phyloP scores from a whole-genome alignment of 1,140 invertebrate species.

The Ephestia elutella region DNA sequence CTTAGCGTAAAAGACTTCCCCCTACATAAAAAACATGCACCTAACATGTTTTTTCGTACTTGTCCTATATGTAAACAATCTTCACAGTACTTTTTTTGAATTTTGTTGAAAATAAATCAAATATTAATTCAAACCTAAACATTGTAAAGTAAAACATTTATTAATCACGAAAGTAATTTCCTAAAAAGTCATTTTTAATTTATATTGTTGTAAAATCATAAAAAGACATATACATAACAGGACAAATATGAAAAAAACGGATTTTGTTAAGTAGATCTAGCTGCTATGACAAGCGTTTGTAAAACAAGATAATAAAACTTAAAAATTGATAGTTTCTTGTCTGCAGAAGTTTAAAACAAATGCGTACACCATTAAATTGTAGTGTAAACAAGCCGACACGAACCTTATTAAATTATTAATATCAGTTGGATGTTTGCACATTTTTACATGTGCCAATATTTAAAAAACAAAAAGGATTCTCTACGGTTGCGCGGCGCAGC shows the following conservation, averaged over 20 bases:
- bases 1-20: neutral
- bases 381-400: conserved; percentile 4
- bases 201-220: too few relatives aligned
- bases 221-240: too few relatives aligned
- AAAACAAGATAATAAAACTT: neutral
- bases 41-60: too few relatives aligned
- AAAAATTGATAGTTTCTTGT: neutral
- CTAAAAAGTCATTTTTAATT: too few relatives aligned
- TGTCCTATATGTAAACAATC: too few relatives aligned
- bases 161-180: too few relatives aligned
- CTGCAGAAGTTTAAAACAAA: neutral
- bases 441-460: conserved; percentile 5
- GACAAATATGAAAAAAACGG: too few relatives aligned
- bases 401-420: conserved; percentile 1
- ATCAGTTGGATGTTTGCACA: conserved; percentile 1
- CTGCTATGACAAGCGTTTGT: neutral
- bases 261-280: neutral
- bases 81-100: too few relatives aligned
- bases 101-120: too few relatives aligned
- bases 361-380: neutral
- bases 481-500: conserved; percentile 30
- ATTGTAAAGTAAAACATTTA: too few relatives aligned
- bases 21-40: neutral
- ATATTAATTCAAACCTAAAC: too few relatives aligned
- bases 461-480: conserved; percentile 3